Base-by-base conservation (phyloP, 1,140 invertebrate genomes). In the Druon quercuslanigerum region DNA sequence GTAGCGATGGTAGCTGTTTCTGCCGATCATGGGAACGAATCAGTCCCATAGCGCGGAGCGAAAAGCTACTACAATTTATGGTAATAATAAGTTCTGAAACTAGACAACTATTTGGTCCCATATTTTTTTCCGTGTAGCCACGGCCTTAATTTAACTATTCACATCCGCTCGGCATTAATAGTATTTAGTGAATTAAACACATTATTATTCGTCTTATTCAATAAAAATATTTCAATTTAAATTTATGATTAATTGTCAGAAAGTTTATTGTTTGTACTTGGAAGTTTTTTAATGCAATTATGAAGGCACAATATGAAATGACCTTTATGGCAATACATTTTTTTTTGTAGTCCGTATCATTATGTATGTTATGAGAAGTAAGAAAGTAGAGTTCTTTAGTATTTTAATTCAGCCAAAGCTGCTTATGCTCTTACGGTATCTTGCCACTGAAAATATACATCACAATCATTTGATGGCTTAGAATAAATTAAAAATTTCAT, bases 141-240 rank as follows among this genome's bases (percentile, higher is more conserved):
- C 25, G 25, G 25, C 25, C 5, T 57, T 77, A 74, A 75, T 73
- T 74, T 74, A 72, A 57, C 76, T 81, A 79, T 75, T 76, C 8
- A 71, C 72, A 16, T 46, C 19, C 40, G 8, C 11, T 11, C 40
- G 2, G 5, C 7, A 9, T 46, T 13, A 46, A n/a, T 33, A 50
- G 71, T 5, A 33, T 78, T 72, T 11, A 40, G 57, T 50, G n/a
- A 77, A 25, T 75, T 46, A 20, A 66, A 50, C 50, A 14, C 14
- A 54, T 33, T 33, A 75, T 25, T 3, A 57, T 6, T 70, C 50
- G 50, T 70, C 14, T 19, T 74, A 72, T 25, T 52, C 13, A 20
- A 51, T 81, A 75, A 57, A 20, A 19, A 71, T 54, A 66, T 79
- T 71, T 72, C 74, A 25, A 56, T 51, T 54, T 60, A 75, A 40